Conservation (phyloP, 2,797 vertebrate genomes). For the Dendrocincla fuliginosa region DNA sequence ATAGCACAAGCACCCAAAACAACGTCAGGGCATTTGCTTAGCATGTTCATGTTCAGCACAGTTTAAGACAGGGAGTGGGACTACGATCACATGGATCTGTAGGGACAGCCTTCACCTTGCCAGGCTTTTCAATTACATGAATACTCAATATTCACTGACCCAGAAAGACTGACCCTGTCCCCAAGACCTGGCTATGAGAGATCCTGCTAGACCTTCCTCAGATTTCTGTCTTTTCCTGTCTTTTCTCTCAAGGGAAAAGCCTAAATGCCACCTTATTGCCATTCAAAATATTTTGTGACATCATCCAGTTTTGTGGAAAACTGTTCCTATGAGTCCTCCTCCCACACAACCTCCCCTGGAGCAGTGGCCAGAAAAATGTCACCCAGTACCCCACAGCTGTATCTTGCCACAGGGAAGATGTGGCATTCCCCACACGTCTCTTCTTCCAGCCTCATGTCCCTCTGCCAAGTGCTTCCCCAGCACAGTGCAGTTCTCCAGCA, state of each 20-base stretch:
- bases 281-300: background rate
- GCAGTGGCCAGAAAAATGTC: background rate
- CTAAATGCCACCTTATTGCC: background rate
- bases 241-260: background rate
- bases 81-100: background rate
- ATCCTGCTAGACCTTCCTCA: background rate
- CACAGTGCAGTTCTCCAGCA: fast-evolving
- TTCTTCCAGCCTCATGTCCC: fast-evolving
- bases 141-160: background rate
- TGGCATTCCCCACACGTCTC: fast-evolving
- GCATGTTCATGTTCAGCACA: background rate
- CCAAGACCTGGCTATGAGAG: background rate
- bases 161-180: background rate
- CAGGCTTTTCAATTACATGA: background rate
- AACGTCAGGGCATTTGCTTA: background rate
- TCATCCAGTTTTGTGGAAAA: background rate
- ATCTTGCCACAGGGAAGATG: background rate
- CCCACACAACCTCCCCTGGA: fast-evolving
- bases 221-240: background rate
- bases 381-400: fast-evolving
- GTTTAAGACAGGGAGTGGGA: background rate
- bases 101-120: background rate
- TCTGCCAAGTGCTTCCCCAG: fast-evolving
- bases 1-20: background rate
- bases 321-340: background rate